Percentiles rank a stretch among this genome's conserved stretches.
Evolutionary conservation across 1,140 invertebrate species (phyloP).

Genomic region (Drosophila dunni): DNA sequence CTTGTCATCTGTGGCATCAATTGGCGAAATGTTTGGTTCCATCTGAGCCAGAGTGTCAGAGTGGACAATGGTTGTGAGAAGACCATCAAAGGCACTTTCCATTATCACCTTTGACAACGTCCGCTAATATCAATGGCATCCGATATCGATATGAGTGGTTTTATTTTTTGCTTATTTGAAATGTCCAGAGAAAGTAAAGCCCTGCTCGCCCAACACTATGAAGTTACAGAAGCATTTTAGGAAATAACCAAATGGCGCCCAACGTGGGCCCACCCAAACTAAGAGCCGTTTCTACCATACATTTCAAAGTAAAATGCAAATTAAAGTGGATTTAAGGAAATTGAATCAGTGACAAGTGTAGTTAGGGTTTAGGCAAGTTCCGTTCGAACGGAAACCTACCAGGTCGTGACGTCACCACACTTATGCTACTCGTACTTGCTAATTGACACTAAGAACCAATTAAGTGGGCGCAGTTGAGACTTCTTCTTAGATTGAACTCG

Average conservation of each 20-base stretch:
- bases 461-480: conserved; percentile 30
- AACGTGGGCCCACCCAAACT: neutral
- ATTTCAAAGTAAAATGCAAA: neutral
- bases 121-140: conserved; percentile 42
- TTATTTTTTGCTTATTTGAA: neutral
- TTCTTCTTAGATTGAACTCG: conserved; percentile 10
- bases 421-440: conserved; percentile 33
- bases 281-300: neutral
- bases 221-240: conserved; percentile 9
- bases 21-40: neutral
- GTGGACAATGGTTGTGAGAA: conserved; percentile 44
- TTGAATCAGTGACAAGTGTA: neutral
- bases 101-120: conserved; percentile 46
- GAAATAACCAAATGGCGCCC: neutral
- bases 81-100: conserved; percentile 54
- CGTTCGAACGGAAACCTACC: neutral
- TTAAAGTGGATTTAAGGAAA: too few relatives aligned
- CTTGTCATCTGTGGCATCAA: conserved; percentile 12
- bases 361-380: conserved; percentile 4
- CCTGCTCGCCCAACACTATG: neutral
- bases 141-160: conserved; percentile 6
- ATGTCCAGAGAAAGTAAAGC: conserved; percentile 13
- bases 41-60: conserved; percentile 33
- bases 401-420: conserved; percentile 1
- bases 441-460: conserved; percentile 54